Conservation (phyloP, 2,888 invertebrate species). For the Clistopyga incitator region DNA sequence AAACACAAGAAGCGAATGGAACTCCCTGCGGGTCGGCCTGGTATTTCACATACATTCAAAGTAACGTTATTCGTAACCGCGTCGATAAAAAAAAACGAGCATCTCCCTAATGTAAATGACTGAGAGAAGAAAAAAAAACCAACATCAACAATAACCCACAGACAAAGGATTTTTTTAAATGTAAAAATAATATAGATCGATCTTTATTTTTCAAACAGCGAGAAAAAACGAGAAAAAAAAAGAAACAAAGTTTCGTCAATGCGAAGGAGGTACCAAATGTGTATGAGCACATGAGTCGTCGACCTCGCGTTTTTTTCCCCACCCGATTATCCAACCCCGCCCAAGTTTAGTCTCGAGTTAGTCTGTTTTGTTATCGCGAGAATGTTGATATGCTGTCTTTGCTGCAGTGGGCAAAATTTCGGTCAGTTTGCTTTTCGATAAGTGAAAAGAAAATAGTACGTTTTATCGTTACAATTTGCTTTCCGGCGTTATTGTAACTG, state of each 20-base stretch:
- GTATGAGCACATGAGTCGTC: constrained; percentile 77
- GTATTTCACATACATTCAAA: constrained; percentile 75
- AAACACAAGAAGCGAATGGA: constrained; percentile 65
- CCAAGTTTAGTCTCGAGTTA: constrained; percentile 47
- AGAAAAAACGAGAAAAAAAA: constrained; percentile 40
- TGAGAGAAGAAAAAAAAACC: constrained; percentile 71
- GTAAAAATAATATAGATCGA: constrained; percentile 79
- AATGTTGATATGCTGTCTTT: constrained; percentile 34
- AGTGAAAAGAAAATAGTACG: neutral
- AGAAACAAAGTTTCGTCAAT: constrained; percentile 38
- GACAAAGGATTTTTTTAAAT: constrained; percentile 73
- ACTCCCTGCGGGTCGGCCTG: constrained; percentile 72
- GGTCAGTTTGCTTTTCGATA: neutral
- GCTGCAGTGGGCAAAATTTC: constrained; percentile 16
- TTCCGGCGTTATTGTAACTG: neutral
- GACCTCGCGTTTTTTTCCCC: constrained; percentile 35
- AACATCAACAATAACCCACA: constrained; percentile 17
- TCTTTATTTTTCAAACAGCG: constrained; percentile 81
- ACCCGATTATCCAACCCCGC: constrained; percentile 16
- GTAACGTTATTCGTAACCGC: constrained; percentile 72
- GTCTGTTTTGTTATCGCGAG: constrained; percentile 52
- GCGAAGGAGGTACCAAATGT: constrained; percentile 70
- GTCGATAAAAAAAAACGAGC: constrained; percentile 71
- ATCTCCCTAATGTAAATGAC: constrained; percentile 82
- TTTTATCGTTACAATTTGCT: neutral